Evolutionary conservation across 2,888 invertebrate species (phyloP).

Genomic region (Laothoe populi): DNA sequence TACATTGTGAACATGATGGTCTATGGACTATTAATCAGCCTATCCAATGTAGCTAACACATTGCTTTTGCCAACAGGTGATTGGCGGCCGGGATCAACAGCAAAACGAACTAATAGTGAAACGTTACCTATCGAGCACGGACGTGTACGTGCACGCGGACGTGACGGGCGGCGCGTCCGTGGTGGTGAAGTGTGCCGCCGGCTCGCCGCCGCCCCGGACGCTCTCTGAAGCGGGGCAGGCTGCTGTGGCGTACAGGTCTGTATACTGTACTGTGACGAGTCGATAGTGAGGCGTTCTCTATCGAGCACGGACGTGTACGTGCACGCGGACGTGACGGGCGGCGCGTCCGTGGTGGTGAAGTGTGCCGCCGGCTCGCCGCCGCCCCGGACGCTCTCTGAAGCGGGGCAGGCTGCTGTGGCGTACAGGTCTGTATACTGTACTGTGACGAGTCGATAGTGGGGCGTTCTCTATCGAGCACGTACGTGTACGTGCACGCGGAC

Average conservation of each 20-base stretch:
- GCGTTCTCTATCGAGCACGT: too few relatives aligned
- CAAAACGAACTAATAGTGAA: slow-evolving; percentile 99
- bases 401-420: slow-evolving; percentile 97
- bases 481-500: too few relatives aligned
- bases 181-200: slow-evolving; percentile 91
- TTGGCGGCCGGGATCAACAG: slow-evolving; percentile 98
- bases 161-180: slow-evolving; percentile 96
- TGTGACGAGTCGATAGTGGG: too few relatives aligned
- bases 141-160: slow-evolving; percentile 99
- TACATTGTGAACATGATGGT: too few relatives aligned
- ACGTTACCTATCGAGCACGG: slow-evolving; percentile 92
- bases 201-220: slow-evolving; percentile 94
- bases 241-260: slow-evolving; percentile 94
- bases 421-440: slow-evolving; percentile 86
- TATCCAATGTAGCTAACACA: too few relatives aligned
- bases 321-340: slow-evolving; percentile 97
- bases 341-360: slow-evolving; percentile 96
- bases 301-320: slow-evolving; percentile 95
- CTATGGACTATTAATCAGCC: too few relatives aligned
- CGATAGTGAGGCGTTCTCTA: slow-evolving; percentile 96
- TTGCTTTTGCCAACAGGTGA: slow-evolving; percentile 81
- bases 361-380: slow-evolving; percentile 88
- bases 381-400: slow-evolving; percentile 98
- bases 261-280: slow-evolving; percentile 85
- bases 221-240: slow-evolving; percentile 98